These are phyloP conservation scores for Trididemnum clinides DNA, from an alignment of 23 tunicate genomes.

Conservation along the genomic window DNA sequence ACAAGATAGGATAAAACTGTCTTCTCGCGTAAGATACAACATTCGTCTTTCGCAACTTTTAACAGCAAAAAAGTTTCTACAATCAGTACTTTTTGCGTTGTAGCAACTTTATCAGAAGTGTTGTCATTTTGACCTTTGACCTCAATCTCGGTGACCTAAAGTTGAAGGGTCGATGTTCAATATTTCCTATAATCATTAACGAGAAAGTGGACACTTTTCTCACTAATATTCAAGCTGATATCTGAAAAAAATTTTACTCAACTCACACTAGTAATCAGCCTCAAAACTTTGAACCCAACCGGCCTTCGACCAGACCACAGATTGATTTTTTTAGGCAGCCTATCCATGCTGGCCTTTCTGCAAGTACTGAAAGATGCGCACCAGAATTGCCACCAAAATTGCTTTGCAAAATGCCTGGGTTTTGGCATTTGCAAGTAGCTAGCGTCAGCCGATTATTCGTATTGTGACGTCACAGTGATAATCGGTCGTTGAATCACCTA, in stretches of 20 bases:
- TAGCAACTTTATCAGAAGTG: background rate
- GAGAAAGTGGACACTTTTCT: background rate
- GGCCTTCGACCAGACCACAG: no score
- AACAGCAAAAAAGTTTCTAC: no score
- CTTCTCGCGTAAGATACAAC: background rate
- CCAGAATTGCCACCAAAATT: no score
- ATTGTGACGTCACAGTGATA: no score
- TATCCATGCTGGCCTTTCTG: no score
- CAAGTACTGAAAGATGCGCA: no score
- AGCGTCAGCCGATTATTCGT: no score
- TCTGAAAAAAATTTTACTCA: background rate
- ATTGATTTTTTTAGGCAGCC: no score
- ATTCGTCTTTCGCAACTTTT: background rate
- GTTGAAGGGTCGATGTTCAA: background rate
- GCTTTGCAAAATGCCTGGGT: no score
- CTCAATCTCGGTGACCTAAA: background rate
- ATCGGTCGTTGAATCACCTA: no score
- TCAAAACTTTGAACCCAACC: no score
- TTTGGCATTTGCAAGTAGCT: no score
- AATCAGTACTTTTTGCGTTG: constrained; percentile 4
- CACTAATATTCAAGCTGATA: background rate
- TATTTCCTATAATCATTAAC: background rate
- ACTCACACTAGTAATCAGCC: background rate
- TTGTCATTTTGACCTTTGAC: background rate
- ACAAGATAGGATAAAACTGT: background rate